Evolutionary conservation across 2,113 vertebrate genomes (phyloP).

Genomic region (Anarhynchus alexandrinus): DNA sequence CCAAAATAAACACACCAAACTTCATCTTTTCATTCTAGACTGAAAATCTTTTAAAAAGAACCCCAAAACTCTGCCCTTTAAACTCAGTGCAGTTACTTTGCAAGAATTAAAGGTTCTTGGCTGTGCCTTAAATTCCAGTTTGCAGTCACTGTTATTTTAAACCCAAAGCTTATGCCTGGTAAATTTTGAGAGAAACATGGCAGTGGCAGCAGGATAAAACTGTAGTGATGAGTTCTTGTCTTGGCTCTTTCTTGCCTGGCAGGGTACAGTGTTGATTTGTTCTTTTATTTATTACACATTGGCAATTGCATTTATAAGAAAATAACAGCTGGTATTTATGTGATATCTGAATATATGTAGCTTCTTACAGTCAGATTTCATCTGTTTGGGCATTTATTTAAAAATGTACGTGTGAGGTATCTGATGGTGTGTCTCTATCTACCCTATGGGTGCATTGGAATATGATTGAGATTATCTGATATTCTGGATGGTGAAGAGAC

Average conservation of each 20-base stretch:
- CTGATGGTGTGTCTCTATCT: neutral
- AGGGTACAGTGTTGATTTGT: slow-evolving; percentile 22
- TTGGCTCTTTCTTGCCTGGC: slow-evolving; percentile 48
- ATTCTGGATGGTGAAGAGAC: neutral
- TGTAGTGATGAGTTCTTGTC: neutral
- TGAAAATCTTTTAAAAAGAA: neutral
- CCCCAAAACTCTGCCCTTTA: neutral
- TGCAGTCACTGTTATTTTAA: slow-evolving; percentile 2
- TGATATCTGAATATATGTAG: neutral
- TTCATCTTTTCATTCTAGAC: neutral
- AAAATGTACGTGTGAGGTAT: neutral
- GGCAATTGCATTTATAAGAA: slow-evolving; percentile 54
- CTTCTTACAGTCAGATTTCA: slow-evolving; percentile 32
- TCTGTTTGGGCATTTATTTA: slow-evolving; percentile 21
- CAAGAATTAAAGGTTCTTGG: neutral
- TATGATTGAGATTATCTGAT: neutral
- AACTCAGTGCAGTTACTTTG: neutral
- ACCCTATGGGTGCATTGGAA: neutral
- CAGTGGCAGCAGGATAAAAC: slow-evolving; percentile 20
- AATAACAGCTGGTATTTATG: slow-evolving; percentile 61
- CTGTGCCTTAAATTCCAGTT: neutral
- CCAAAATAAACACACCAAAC: neutral
- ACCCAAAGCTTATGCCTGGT: neutral
- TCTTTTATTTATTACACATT: slow-evolving; percentile 47
- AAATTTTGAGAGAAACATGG: neutral